Conservation (phyloP, 2,888 invertebrate species). For the Anarsia innoxiella region DNA sequence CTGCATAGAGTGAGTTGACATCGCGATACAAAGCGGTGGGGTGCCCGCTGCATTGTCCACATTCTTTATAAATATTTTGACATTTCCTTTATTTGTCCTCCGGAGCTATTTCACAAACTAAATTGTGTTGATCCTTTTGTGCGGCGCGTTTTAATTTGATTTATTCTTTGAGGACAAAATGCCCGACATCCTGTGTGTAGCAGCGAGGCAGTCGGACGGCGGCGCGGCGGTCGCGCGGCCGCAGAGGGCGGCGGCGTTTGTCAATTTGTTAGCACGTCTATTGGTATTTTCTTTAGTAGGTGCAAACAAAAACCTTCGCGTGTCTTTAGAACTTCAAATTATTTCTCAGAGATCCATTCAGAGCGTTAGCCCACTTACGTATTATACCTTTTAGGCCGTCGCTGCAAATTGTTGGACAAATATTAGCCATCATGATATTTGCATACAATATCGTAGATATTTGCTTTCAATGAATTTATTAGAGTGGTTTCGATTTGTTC, state of each 20-base stretch:
- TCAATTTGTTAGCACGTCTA: constrained; percentile 65
- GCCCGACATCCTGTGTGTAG: constrained; percentile 62
- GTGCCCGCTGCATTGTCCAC: constrained; percentile 54
- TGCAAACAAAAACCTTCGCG: constrained; percentile 53
- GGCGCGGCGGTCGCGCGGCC: too few species aligned
- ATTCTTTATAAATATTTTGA: constrained; percentile 75
- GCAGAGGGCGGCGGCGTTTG: constrained; percentile 50
- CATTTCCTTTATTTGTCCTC: constrained; percentile 66
- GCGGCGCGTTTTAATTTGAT: constrained; percentile 68
- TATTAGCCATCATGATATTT: constrained; percentile 30
- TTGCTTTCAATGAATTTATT: too few species aligned
- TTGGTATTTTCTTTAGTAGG: constrained; percentile 56
- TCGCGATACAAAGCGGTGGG: constrained; percentile 58
- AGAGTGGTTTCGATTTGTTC: too few species aligned
- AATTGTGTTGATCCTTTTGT: constrained; percentile 67
- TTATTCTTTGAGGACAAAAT: constrained; percentile 67
- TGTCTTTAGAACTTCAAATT: constrained; percentile 41
- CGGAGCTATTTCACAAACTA: constrained; percentile 62
- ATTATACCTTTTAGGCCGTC: constrained; percentile 27
- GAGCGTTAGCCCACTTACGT: constrained; percentile 27
- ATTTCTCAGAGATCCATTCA: constrained; percentile 32
- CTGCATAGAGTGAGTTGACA: constrained; percentile 73
- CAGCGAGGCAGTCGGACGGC: constrained; percentile 29
- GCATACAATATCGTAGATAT: too few species aligned
- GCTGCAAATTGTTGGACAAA: constrained; percentile 37